Percentiles rank a stretch among this genome's conserved stretches.
phyloP scores from a whole-genome alignment of 2,113 vertebrate genomes.

The Crotalus helleri region DNA sequence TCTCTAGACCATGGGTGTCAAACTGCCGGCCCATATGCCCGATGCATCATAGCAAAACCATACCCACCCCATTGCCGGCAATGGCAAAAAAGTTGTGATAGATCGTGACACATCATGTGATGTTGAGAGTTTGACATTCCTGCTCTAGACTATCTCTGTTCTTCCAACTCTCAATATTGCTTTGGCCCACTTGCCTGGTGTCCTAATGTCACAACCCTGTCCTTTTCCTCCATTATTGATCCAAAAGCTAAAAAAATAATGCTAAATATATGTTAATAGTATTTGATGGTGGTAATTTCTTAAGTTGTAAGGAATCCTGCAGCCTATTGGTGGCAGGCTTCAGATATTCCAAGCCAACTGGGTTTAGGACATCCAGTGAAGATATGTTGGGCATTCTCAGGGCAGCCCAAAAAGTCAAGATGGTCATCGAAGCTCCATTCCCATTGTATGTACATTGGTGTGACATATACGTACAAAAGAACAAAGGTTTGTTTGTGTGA shows the following conservation, averaged over 20 bases:
- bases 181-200: neutral
- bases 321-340: neutral
- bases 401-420: neutral
- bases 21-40: too few species aligned
- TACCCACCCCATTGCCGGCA: too few species aligned
- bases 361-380: neutral
- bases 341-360: neutral
- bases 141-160: neutral
- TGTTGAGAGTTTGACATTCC: too few species aligned
- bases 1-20: too few species aligned
- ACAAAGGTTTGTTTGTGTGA: neutral
- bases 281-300: neutral
- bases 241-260: neutral
- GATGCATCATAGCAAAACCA: too few species aligned
- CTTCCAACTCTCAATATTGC: neutral
- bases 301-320: neutral
- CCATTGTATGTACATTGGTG: neutral
- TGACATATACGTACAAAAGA: neutral
- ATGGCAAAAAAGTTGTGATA: too few species aligned
- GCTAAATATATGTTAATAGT: neutral
- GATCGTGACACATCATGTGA: too few species aligned
- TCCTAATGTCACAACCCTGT: neutral
- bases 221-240: neutral
- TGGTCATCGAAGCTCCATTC: neutral
- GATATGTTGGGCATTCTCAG: neutral